phyloP scores from a whole-genome alignment of 2,888 invertebrate genomes.

The Lasioglossum oenotherae region DNA sequence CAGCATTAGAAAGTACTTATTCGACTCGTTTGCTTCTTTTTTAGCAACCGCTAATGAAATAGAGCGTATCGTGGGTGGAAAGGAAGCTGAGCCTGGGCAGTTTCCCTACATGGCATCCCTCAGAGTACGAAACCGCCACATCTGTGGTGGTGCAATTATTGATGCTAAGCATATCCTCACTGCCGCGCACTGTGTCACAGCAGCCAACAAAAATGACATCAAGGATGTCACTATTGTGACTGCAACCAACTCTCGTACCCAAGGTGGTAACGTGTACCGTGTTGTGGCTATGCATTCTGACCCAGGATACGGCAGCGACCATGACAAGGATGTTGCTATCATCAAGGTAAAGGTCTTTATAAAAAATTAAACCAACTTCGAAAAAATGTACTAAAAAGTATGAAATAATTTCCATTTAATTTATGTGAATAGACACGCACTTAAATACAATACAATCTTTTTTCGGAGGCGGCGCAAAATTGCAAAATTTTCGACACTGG shows the following conservation, averaged over 20 bases:
- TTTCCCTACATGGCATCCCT: slow-evolving; percentile 63
- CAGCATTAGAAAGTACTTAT: background rate
- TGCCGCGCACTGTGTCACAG: slow-evolving; percentile 62
- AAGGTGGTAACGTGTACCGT: slow-evolving; percentile 35
- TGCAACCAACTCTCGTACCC: slow-evolving; percentile 22
- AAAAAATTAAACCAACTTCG: background rate
- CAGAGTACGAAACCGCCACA: slow-evolving; percentile 21
- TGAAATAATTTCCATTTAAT: too few relatives aligned
- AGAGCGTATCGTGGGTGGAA: slow-evolving; percentile 47
- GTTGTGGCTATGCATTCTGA: slow-evolving; percentile 1
- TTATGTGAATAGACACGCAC: too few relatives aligned
- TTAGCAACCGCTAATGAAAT: slow-evolving; percentile 35
- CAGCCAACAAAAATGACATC: too few relatives aligned
- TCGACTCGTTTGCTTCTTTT: background rate
- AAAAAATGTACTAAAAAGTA: too few relatives aligned
- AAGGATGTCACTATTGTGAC: slow-evolving; percentile 12
- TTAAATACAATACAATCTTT: too few relatives aligned
- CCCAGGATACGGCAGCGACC: slow-evolving; percentile 4
- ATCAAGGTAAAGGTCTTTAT: slow-evolving; percentile 41
- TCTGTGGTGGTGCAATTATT: slow-evolving; percentile 64
- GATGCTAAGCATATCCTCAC: slow-evolving; percentile 50
- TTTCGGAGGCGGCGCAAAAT: too few relatives aligned
- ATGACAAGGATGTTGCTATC: slow-evolving; percentile 52
- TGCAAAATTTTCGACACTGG: too few relatives aligned
- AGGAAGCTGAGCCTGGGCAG: slow-evolving; percentile 39